phyloP scores from a whole-genome alignment of 2,888 invertebrate genomes.

The Nephrotoma guestfalica region DNA sequence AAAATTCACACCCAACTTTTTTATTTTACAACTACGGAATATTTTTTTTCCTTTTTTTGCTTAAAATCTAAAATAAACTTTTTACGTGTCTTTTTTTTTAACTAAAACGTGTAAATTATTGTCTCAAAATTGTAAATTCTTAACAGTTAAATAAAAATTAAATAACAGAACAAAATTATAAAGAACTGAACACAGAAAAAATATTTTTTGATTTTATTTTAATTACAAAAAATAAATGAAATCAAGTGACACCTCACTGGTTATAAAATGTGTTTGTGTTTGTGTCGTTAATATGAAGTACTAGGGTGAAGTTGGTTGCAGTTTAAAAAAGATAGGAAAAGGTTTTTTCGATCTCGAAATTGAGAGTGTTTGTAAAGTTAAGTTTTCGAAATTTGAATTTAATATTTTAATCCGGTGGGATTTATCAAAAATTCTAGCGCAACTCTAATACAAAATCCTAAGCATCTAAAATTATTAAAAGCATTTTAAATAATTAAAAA shows the following conservation, averaged over 20 bases:
- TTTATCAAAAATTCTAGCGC: too few species aligned
- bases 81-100: not conserved
- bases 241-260: constrained; percentile 7
- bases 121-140: not conserved
- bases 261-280: not conserved
- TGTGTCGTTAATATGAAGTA: not conserved
- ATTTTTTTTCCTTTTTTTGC: not conserved
- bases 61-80: not conserved
- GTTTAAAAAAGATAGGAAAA: not conserved
- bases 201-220: not conserved
- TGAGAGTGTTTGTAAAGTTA: too few species aligned
- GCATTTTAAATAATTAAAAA: too few species aligned
- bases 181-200: not conserved
- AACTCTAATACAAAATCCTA: too few species aligned
- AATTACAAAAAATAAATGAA: constrained; percentile 5
- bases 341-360: not conserved
- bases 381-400: too few species aligned
- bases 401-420: too few species aligned
- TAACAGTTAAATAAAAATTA: not conserved
- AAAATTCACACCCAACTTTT: not conserved
- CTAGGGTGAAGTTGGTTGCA: not conserved
- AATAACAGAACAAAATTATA: not conserved
- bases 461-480: too few species aligned
- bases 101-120: not conserved
- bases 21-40: not conserved